These are phyloP conservation scores for Mobula hypostoma DNA, from an alignment of 2,113 vertebrate species.

Conservation along the genomic window DNA sequence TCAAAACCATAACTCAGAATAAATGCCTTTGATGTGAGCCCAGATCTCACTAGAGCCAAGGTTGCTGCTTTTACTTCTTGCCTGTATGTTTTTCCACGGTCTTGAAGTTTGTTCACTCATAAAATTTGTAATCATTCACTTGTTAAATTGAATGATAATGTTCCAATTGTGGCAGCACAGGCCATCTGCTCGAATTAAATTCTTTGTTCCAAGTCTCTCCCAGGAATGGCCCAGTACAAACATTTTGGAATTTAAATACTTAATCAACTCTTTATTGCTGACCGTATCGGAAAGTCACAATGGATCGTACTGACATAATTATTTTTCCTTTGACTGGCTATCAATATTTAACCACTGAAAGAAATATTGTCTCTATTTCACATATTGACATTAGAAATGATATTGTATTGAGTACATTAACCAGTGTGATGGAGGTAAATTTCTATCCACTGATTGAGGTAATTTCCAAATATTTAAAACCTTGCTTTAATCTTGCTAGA, in stretches of 20 bases:
- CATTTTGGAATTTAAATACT: conserved; percentile 21
- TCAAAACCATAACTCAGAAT: conserved; percentile 27
- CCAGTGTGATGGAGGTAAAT: neutral
- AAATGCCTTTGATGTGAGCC: conserved; percentile 32
- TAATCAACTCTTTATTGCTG: conserved; percentile 31
- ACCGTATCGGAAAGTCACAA: neutral
- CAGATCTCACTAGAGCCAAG: conserved; percentile 6
- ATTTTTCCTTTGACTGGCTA: neutral
- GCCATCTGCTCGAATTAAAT: conserved; percentile 20
- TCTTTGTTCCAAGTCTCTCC: conserved; percentile 4
- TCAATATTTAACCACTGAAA: neutral
- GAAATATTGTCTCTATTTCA: neutral
- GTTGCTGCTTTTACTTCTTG: conserved; percentile 4
- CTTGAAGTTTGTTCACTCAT: conserved; percentile 10
- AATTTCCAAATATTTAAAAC: neutral
- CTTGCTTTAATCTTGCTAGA: neutral
- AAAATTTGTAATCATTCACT: conserved; percentile 31
- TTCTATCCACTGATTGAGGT: neutral
- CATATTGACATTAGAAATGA: neutral
- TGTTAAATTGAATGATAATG: conserved; percentile 34
- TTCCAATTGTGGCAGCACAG: neutral
- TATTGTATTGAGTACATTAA: neutral
- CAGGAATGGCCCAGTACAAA: conserved; percentile 30
- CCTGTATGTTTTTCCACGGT: conserved; percentile 13
- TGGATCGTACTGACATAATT: neutral